These are phyloP conservation scores for Hymenopus coronatus DNA, from an alignment of 2,888 invertebrate species.

Conservation along the genomic window DNA sequence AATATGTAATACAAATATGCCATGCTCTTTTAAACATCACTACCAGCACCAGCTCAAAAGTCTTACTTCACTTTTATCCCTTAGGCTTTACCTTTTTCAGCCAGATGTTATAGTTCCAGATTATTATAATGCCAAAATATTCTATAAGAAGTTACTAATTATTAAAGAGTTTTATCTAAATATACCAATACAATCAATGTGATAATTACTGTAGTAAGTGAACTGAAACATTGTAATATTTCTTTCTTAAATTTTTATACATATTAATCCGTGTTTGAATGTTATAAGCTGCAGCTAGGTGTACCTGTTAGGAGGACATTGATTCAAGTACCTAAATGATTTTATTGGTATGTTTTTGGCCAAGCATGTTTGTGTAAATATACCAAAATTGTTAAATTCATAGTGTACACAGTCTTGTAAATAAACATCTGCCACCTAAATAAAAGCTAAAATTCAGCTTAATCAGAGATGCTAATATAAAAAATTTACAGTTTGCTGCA, in stretches of 20 bases:
- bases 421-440: background rate
- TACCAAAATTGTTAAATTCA: background rate
- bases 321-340: background rate
- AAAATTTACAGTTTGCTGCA: background rate
- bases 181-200: background rate
- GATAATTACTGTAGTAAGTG: background rate
- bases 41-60: background rate
- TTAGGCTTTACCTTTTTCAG: background rate
- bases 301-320: background rate
- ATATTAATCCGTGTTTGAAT: background rate
- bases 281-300: background rate
- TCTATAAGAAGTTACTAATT: background rate
- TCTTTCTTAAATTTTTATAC: background rate
- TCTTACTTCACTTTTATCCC: background rate
- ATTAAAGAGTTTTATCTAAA: background rate
- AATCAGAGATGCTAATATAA: background rate
- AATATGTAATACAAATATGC: too few relatives aligned
- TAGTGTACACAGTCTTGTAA: background rate
- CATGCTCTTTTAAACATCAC: background rate
- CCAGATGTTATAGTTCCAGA: background rate
- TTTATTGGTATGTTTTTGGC: background rate
- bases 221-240: background rate
- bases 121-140: background rate
- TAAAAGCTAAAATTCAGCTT: background rate
- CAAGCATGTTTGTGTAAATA: background rate